Conservation (phyloP, 1,140 invertebrate species). For the Andricus grossulariae region DNA sequence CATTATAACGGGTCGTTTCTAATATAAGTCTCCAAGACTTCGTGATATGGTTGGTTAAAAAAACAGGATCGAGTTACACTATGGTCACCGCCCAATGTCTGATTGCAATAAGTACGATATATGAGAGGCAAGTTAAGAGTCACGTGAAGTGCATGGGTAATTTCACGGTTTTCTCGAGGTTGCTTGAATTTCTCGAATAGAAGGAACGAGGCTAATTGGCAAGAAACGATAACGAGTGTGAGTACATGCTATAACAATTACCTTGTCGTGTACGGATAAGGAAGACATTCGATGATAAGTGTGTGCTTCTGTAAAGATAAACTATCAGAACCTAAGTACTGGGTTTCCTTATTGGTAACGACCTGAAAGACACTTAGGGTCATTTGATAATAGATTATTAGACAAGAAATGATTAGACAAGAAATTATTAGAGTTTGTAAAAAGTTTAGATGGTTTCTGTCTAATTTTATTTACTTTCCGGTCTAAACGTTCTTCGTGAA, state of each 20-base stretch:
- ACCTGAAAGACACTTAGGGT: neutral
- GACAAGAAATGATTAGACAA: too few species aligned
- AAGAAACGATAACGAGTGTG: conserved; percentile 50
- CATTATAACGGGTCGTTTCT: conserved; percentile 70
- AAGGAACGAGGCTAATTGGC: conserved; percentile 59
- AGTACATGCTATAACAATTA: conserved; percentile 49
- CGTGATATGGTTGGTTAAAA: conserved; percentile 43
- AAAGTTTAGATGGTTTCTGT: neutral
- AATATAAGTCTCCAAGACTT: conserved; percentile 33
- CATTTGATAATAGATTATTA: too few species aligned
- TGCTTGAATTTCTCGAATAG: conserved; percentile 47
- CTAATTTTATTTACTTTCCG: conserved; percentile 24
- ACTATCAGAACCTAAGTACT: neutral
- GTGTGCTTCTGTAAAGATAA: neutral
- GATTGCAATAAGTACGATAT: neutral
- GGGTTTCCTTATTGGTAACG: neutral
- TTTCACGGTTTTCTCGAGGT: conserved; percentile 40
- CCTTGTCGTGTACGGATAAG: conserved; percentile 9
- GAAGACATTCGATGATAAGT: conserved; percentile 27
- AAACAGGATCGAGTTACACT: neutral
- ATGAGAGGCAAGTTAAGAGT: conserved; percentile 33
- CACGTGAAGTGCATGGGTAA: conserved; percentile 39
- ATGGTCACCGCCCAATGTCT: neutral
- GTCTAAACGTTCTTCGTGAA: neutral
- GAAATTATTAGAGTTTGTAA: neutral